Conservation (phyloP, 2,113 vertebrate species). For the Chinchilla lanigera region DNA sequence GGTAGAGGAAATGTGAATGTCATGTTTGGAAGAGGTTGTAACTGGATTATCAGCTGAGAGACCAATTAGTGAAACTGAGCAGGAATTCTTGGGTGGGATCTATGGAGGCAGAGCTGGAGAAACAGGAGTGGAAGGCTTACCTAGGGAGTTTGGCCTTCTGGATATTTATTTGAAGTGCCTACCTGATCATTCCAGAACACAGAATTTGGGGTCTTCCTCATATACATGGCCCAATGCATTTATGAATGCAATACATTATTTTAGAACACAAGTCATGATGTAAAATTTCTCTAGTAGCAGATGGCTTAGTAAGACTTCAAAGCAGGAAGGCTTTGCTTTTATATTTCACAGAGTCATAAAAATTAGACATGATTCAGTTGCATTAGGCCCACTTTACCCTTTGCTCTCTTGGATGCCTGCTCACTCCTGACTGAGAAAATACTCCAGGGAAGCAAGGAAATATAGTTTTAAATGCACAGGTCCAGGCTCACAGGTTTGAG, state of each 20-base stretch:
- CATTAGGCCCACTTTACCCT: not conserved
- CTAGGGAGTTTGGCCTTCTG: not conserved
- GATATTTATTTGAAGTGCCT: not conserved
- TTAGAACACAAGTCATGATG: slow-evolving; percentile 23
- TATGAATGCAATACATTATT: not conserved
- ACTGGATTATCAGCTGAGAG: not conserved
- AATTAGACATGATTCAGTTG: slow-evolving; percentile 4
- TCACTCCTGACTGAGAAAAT: not conserved
- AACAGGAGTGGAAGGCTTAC: not conserved
- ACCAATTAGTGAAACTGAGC: not conserved
- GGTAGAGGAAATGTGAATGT: not conserved
- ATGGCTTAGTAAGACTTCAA: slow-evolving; percentile 50
- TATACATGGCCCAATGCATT: not conserved
- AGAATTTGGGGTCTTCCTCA: slow-evolving; percentile 20
- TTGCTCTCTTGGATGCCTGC: not conserved
- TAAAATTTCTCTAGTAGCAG: slow-evolving; percentile 47
- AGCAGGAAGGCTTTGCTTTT: slow-evolving; percentile 12
- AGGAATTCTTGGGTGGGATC: not conserved
- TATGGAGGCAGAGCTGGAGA: not conserved
- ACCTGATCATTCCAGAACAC: not conserved
- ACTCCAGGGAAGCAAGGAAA: not conserved
- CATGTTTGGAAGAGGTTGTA: not conserved
- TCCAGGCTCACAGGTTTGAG: not conserved
- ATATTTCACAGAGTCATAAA: slow-evolving; percentile 47
- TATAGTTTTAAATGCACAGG: not conserved